These are phyloP conservation scores for Sardinella longiceps DNA, from an alignment of 2,797 vertebrate genomes.

Conservation along the genomic window DNA sequence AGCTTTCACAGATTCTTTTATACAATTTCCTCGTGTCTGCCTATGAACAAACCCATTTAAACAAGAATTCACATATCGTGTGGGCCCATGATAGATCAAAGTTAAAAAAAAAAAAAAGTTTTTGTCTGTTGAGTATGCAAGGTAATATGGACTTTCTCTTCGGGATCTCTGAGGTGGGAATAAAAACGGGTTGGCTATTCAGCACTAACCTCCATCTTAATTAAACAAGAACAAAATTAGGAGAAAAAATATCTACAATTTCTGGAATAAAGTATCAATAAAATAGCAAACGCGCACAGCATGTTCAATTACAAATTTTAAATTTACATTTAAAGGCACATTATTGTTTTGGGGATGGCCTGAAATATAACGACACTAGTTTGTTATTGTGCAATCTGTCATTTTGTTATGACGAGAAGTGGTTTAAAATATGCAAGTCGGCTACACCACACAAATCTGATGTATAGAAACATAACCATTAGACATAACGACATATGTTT, in stretches of 20 bases:
- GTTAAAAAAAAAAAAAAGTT: slow-evolving; percentile 43
- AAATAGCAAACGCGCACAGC: neutral
- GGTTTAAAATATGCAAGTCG: neutral
- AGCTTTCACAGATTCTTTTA: slow-evolving; percentile 19
- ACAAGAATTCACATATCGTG: slow-evolving; percentile 5
- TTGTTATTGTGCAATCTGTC: neutral
- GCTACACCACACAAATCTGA: neutral
- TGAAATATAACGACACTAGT: neutral
- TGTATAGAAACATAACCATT: neutral
- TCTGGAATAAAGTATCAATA: neutral
- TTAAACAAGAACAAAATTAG: neutral
- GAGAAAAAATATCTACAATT: neutral
- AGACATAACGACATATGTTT: neutral
- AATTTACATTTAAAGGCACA: slow-evolving; percentile 5
- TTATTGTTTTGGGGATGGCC: neutral
- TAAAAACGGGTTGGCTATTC: neutral
- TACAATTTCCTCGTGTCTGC: neutral
- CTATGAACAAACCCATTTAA: slow-evolving; percentile 19
- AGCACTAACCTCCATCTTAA: neutral
- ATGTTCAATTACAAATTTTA: neutral
- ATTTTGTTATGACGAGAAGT: neutral
- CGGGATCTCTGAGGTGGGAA: neutral
- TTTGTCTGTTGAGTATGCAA: neutral
- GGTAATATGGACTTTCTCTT: neutral
- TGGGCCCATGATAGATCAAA: slow-evolving; percentile 44